A percentile compares a stretch with the other conserved stretches of the same genome.
phyloP scores from a whole-genome alignment of 2,888 invertebrate species.

The Teinopalpus imperialis region DNA sequence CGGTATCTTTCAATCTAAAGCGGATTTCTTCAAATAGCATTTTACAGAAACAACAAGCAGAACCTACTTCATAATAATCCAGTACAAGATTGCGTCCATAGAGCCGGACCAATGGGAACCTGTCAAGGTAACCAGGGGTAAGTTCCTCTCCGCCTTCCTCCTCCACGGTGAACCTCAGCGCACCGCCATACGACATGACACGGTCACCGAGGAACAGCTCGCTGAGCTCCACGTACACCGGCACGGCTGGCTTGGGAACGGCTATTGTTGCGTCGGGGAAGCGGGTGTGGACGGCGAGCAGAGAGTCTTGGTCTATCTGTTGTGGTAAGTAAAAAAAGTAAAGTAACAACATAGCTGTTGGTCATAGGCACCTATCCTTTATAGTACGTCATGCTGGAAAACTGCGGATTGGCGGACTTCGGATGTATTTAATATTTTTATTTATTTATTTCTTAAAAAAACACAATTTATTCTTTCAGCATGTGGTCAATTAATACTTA shows the following conservation, averaged over 20 bases:
- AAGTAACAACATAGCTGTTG: too few relatives aligned
- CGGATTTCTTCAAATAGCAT: too few relatives aligned
- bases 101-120: constrained; percentile 91
- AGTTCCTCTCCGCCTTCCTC: constrained; percentile 84
- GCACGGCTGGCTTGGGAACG: constrained; percentile 78
- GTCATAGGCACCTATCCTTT: too few relatives aligned
- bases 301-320: constrained; percentile 66
- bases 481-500: too few relatives aligned
- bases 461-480: too few relatives aligned
- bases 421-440: too few relatives aligned
- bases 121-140: constrained; percentile 76
- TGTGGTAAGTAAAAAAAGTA: too few relatives aligned
- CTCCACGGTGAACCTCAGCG: constrained; percentile 88
- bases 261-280: constrained; percentile 62
- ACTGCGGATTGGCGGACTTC: too few relatives aligned
- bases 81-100: constrained; percentile 89
- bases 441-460: too few relatives aligned
- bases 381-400: too few relatives aligned
- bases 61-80: constrained; percentile 84
- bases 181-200: constrained; percentile 95
- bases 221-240: constrained; percentile 92
- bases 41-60: neutral
- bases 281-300: constrained; percentile 63
- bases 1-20: too few relatives aligned
- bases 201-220: constrained; percentile 92